Conservation (phyloP, 2,797 vertebrate species). For the Scarus forsteni region DNA sequence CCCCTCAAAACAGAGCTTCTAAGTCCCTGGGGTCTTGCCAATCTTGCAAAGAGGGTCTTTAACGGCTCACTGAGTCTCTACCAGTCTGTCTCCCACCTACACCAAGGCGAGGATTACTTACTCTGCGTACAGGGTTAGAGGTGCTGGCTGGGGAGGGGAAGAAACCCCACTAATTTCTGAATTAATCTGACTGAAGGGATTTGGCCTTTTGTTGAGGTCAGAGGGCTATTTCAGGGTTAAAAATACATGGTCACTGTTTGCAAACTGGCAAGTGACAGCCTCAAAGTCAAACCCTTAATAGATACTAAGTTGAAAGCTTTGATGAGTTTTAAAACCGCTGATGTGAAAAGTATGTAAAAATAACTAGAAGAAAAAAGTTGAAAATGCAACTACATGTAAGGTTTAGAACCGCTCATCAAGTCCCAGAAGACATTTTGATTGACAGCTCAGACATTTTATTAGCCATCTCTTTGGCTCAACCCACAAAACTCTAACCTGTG, state of each 20-base stretch:
- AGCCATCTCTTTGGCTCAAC: background rate
- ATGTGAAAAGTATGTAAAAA: too few species aligned
- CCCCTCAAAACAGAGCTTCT: constrained; percentile 63
- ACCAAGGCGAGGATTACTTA: constrained; percentile 66
- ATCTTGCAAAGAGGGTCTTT: constrained; percentile 75
- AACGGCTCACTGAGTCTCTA: constrained; percentile 65
- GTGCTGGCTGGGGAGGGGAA: constrained; percentile 2
- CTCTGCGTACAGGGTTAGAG: constrained; percentile 40
- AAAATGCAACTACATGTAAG: too few species aligned
- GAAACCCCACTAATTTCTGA: constrained; percentile 14
- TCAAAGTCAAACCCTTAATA: background rate
- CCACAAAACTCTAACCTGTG: background rate
- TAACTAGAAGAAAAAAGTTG: too few species aligned
- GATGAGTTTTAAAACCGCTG: background rate
- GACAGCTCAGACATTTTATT: background rate
- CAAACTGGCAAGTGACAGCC: background rate
- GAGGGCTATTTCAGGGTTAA: constrained; percentile 3
- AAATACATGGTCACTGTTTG: constrained; percentile 4
- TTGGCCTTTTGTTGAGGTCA: background rate
- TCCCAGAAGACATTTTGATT: background rate
- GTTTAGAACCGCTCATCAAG: too few species aligned
- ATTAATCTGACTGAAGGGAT: constrained; percentile 32
- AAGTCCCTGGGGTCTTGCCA: constrained; percentile 63
- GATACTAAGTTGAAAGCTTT: background rate
- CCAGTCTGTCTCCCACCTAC: constrained; percentile 69